Percentiles rank a stretch among this genome's conserved stretches.
Conservation (phyloP, 2,888 invertebrate genomes). For the Rhagophthalmus giganteus region DNA sequence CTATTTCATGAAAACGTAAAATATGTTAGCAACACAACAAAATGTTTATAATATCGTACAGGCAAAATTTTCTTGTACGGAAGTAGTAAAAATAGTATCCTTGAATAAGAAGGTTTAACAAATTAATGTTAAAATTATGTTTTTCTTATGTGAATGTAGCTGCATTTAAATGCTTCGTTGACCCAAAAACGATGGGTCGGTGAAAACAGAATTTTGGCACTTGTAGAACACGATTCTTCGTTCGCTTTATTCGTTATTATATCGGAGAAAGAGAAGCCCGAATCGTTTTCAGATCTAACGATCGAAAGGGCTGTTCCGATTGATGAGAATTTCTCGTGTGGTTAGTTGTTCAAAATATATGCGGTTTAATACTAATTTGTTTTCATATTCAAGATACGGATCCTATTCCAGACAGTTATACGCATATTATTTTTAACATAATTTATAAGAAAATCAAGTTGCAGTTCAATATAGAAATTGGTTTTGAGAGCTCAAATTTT, state of each 20-base stretch:
- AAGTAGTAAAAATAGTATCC: slow-evolving; percentile 63
- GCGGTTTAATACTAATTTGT: background rate
- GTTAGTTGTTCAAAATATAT: slow-evolving; percentile 44
- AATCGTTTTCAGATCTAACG: slow-evolving; percentile 74
- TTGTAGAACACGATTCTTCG: slow-evolving; percentile 62
- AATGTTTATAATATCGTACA: slow-evolving; percentile 58
- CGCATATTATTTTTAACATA: slow-evolving; percentile 61
- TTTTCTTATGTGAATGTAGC: slow-evolving; percentile 45
- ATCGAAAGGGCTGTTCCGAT: slow-evolving; percentile 81
- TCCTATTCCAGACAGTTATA: slow-evolving; percentile 55
- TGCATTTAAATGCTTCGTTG: slow-evolving; percentile 52
- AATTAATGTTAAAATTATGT: slow-evolving; percentile 2
- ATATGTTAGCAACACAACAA: slow-evolving; percentile 37
- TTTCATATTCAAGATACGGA: slow-evolving; percentile 55
- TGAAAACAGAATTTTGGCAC: slow-evolving; percentile 60
- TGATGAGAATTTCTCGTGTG: slow-evolving; percentile 78
- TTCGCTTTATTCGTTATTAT: slow-evolving; percentile 62
- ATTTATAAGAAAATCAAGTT: slow-evolving; percentile 58
- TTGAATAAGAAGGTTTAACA: slow-evolving; percentile 39
- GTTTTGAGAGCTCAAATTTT: slow-evolving; percentile 68
- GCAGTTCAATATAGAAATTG: slow-evolving; percentile 61
- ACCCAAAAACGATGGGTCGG: slow-evolving; percentile 57
- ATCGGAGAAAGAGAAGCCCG: slow-evolving; percentile 66
- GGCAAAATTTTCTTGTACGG: slow-evolving; percentile 61
- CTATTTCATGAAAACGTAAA: slow-evolving; percentile 19